Evolutionary conservation across 2,113 vertebrate genomes (phyloP), one percentile per base, ranked within the genome.

Genomic region (Laterallus jamaicensis): DNA sequence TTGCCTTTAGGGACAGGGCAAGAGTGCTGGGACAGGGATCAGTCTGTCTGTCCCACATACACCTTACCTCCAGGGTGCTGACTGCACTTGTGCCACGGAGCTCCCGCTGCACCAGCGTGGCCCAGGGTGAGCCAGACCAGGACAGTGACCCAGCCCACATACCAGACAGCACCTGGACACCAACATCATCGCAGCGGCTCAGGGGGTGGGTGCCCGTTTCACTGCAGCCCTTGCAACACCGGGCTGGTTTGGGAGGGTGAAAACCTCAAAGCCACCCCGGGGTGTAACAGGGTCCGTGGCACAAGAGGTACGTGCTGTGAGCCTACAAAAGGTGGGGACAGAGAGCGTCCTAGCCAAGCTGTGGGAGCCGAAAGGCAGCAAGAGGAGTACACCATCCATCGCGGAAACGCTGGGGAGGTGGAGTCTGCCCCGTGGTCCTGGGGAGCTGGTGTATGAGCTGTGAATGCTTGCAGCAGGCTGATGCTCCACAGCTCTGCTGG

Each of bases 51-150:
- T 35, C 66, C 52, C 17, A 20, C 8, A 5, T 37, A 22, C 4
- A 0, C 31, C 55, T 50, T 8, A 2, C 47, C 58, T 55, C 82
- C 2, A 1, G 3, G 0, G 71, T 9, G 35, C 10, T 1, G 5
- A 5, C 19, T 19, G 32, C 32, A 2, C 22, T 37, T 54, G 49
- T 24, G 15, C 16, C 37, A 8, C 26, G 3, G 4, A 42, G 50
- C 58, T 24, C 58, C 5, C 7, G 29, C 15, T 35, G 29, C 42
- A 29, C 9, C 59, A n/a, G 32, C n/a, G 15, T 7, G 3, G 52
- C 70, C 7, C 78, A 2, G 42, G 15, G 44, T 32, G 60, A 28
- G 78, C 15, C 35, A 37, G 26, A 52, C 21, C 1, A 28, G 60
- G 54, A 21, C 44, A 52, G 35, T 6, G 26, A 40, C 26, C 9